Percentiles rank a stretch among this genome's conserved stretches.
phyloP scores from a whole-genome alignment of 2,888 invertebrate genomes.

The Sminthurinus aureus region DNA sequence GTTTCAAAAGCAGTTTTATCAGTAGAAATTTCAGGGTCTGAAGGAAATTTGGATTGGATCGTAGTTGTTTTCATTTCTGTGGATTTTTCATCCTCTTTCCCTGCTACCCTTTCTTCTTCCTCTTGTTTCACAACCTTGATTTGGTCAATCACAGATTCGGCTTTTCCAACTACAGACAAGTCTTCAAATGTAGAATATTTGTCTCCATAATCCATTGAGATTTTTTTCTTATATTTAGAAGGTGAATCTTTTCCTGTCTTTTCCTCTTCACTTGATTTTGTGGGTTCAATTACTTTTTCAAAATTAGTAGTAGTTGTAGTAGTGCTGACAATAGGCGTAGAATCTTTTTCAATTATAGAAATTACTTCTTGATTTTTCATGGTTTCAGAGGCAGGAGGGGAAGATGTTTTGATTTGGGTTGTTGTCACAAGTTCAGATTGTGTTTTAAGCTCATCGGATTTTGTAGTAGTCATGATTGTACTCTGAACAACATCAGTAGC shows the following conservation, averaged over 20 bases:
- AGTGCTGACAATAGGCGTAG: too few species aligned
- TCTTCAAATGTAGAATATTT: neutral
- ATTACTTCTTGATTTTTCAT: too few species aligned
- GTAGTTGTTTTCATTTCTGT: neutral
- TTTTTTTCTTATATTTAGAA: neutral
- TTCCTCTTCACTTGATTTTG: too few species aligned
- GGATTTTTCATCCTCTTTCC: too few species aligned
- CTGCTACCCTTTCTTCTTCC: neutral
- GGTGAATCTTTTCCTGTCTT: neutral
- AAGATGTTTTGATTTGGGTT: too few species aligned
- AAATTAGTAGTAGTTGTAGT: too few species aligned
- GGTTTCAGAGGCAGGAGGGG: too few species aligned
- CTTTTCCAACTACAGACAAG: neutral
- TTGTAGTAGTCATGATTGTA: neutral
- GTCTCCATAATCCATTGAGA: too few species aligned
- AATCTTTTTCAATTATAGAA: too few species aligned
- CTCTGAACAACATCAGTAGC: neutral
- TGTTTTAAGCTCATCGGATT: neutral
- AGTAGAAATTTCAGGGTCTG: neutral
- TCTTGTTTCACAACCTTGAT: neutral
- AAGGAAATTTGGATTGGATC: neutral
- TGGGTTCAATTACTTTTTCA: too few species aligned
- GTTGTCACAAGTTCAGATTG: too few species aligned
- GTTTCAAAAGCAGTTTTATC: neutral
- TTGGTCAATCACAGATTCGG: neutral